Evolutionary conservation across 1,140 invertebrate genomes (phyloP), one percentile per base, ranked within the genome.

Genomic region (Anadara kagoshimensis): DNA sequence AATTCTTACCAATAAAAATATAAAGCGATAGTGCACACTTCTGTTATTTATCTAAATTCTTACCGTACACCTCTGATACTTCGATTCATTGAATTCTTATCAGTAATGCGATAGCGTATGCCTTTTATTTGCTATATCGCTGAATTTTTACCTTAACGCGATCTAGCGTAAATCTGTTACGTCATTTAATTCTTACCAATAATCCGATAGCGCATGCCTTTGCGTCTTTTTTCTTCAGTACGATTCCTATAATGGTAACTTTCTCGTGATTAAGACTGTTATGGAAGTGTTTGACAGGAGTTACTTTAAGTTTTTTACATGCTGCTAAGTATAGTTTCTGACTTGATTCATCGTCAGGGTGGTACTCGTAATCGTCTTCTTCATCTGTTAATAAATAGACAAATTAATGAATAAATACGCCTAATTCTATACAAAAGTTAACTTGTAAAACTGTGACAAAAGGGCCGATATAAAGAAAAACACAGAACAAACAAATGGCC

Each of bases 121-220:
- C 73, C n/a, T 75, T 75, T 4, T n/a, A n/a, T n/a, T n/a, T n/a
- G n/a, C n/a, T n/a, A n/a, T n/a, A n/a, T n/a, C n/a, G n/a, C n/a
- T n/a, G n/a, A n/a, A n/a, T n/a, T n/a, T n/a, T n/a, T n/a, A n/a
- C n/a, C n/a, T n/a, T n/a, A n/a, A n/a, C n/a, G n/a, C n/a, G n/a
- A n/a, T n/a, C n/a, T n/a, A n/a, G n/a, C n/a, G n/a, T n/a, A n/a
- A 2, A 2, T 36, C 29, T 36, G 29, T 36, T 36, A n/a, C n/a
- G 2, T 36, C 7, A 36, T 36, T 7, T 3, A 36, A 36, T 3
- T 36, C 29, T 36, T 36, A 36, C 76, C 63, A 64, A 41, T 3
- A 75, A 49, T 29, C 61, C 67, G 44, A 70, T 75, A 45, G 73
- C 73, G 61, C 68, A 75, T 8, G 73, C 73, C n/a, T 75, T 75